Conservation (phyloP, 2,888 invertebrate species). For the Thysanoteuthis rhombus region DNA sequence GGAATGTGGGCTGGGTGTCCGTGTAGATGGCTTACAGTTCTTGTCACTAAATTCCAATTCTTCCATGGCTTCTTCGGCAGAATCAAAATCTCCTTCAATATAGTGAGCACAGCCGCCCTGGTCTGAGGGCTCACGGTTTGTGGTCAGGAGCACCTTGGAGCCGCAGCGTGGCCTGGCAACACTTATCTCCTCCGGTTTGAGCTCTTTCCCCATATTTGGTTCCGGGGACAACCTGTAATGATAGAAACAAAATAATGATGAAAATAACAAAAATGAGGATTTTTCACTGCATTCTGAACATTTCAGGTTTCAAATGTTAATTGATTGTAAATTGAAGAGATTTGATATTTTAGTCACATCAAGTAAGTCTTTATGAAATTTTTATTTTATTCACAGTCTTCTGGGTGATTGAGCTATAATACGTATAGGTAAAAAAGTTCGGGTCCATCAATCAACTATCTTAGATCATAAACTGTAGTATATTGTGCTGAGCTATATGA, state of each 20-base stretch:
- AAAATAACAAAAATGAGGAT: too few species aligned
- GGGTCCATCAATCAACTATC: too few species aligned
- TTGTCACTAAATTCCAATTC: neutral
- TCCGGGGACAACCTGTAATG: constrained; percentile 17
- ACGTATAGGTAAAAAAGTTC: too few species aligned
- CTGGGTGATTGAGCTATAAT: too few species aligned
- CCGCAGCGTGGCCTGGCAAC: constrained; percentile 17
- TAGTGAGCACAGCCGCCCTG: neutral
- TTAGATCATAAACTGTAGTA: too few species aligned
- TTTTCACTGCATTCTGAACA: too few species aligned
- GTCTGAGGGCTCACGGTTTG: neutral
- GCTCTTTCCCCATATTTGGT: constrained; percentile 23
- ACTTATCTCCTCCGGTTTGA: constrained; percentile 17
- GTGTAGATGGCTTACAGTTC: neutral
- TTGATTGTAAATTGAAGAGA: too few species aligned
- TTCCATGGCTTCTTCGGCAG: constrained; percentile 27
- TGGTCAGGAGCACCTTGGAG: neutral
- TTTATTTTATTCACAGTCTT: too few species aligned
- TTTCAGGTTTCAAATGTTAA: too few species aligned
- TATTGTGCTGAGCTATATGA: too few species aligned
- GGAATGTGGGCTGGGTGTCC: constrained; percentile 16
- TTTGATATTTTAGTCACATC: too few species aligned
- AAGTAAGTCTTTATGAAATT: too few species aligned
- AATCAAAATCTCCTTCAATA: constrained; percentile 27
- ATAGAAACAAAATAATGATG: neutral